phyloP scores from a whole-genome alignment of 1,140 invertebrate species.

The Rhizoglyphus robini region DNA sequence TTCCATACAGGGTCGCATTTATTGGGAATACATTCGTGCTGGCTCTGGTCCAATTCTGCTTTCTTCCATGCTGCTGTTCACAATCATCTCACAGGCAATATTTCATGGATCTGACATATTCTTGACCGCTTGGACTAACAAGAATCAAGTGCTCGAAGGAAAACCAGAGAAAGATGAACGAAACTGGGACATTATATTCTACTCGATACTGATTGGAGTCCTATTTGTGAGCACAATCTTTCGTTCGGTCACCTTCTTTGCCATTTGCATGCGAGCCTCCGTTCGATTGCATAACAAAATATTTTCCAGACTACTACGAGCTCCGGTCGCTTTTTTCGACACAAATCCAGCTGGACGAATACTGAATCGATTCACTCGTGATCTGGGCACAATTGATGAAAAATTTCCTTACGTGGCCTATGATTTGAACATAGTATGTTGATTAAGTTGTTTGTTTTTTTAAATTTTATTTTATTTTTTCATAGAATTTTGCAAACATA shows the following conservation, averaged over 20 bases:
- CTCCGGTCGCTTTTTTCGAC: slow-evolving; percentile 75
- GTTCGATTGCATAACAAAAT: slow-evolving; percentile 63
- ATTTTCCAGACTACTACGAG: slow-evolving; percentile 60
- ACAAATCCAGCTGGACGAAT: slow-evolving; percentile 50
- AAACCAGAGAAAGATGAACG: neutral
- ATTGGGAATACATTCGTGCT: slow-evolving; percentile 17
- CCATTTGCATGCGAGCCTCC: slow-evolving; percentile 60
- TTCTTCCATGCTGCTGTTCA: neutral
- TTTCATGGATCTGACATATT: slow-evolving; percentile 18
- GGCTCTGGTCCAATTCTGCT: neutral
- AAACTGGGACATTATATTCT: slow-evolving; percentile 26
- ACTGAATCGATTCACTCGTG: slow-evolving; percentile 27
- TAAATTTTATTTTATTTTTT: slow-evolving; percentile 37
- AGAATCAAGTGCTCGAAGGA: neutral
- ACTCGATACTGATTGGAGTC: slow-evolving; percentile 31
- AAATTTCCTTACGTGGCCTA: slow-evolving; percentile 59
- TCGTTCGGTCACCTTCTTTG: slow-evolving; percentile 55
- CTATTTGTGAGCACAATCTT: slow-evolving; percentile 34
- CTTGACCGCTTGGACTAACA: slow-evolving; percentile 17
- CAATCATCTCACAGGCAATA: slow-evolving; percentile 15
- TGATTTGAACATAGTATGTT: slow-evolving; percentile 38
- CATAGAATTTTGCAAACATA: slow-evolving; percentile 17
- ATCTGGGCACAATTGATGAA: slow-evolving; percentile 24
- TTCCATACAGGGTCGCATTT: slow-evolving; percentile 10
- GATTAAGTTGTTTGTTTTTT: slow-evolving; percentile 32